Base-by-base conservation (phyloP, 2,888 invertebrate species). In the Cremastinae sp. region DNA sequence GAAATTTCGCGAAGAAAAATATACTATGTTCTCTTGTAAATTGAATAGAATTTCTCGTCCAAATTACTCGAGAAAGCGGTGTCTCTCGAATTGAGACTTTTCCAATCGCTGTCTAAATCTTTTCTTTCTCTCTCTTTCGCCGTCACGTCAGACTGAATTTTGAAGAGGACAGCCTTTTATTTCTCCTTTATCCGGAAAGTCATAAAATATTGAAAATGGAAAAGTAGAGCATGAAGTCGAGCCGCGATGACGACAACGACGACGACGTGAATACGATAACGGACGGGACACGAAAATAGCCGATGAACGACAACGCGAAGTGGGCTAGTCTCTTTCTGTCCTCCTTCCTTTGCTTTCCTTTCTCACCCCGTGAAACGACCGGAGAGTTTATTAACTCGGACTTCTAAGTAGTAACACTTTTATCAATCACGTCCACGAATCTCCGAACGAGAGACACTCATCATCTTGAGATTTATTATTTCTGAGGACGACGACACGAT, bases 201-300 rank as follows among this genome's bases (percentile, higher is more conserved):
- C 53, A 59, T 65, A 37, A 64, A 70, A 70, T 41, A 66, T 66
- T 56, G 65, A 59, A 75, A 75, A 66, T 71, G 55, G 65, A 71
- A 71, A 71, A 71, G 65, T 66, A 37, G 75, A 66, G 61, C 75
- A 71, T 39, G 41, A 39, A 49, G 58, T 10, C 22, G 20, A 41
- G 59, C 53, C 39, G 55, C 65, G 47, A 22, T 41, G 75, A 75
- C 70, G 70, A 28, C 20, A 41, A 65, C 58, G 28, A 61, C 65
- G 41, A 22, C 49, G 75, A 75, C 70, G 70, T 61, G 61, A 75
- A 71, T 71, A 66, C 75, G 71, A 75, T 75, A 75, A 71, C 61
- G 49, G 70, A 53, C 51, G 51, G 16, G 65, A 66, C 47, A 28
- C 70, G 39, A 61, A 75, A 75, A 75, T 75, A 71, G 70, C 53